These are phyloP conservation scores for Timema cristinae DNA, from an alignment of 2,888 invertebrate species.

Conservation along the genomic window DNA sequence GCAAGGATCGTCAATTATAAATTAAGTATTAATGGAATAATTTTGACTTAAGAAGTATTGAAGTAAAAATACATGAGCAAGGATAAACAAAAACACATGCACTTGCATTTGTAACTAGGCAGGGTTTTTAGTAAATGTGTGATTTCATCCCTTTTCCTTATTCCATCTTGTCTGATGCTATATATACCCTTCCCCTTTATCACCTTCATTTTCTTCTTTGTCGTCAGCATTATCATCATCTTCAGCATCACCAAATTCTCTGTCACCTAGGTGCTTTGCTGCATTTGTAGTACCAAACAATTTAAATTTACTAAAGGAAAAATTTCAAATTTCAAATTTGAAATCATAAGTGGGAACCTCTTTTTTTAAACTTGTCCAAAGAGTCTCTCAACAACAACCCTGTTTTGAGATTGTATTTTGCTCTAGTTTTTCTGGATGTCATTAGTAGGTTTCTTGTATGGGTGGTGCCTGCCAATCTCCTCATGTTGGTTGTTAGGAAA, in stretches of 20 bases:
- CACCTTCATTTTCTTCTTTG: background rate
- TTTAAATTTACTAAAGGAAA: background rate
- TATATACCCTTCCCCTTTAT: too few species aligned
- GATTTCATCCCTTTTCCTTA: background rate
- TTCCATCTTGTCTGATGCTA: background rate
- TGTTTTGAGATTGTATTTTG: background rate
- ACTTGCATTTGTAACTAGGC: background rate
- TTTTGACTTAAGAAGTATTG: too few species aligned
- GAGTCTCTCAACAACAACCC: background rate
- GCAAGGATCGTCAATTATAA: too few species aligned
- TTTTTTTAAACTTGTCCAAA: slow-evolving; percentile 5
- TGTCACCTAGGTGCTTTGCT: background rate
- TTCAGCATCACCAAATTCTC: background rate
- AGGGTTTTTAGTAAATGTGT: background rate
- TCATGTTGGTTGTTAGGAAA: slow-evolving; percentile 7
- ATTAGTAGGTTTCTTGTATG: background rate
- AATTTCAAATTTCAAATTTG: background rate
- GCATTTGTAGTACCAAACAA: background rate
- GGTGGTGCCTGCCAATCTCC: background rate
- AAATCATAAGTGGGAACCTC: background rate
- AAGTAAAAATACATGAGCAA: too few species aligned
- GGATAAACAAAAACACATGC: too few species aligned
- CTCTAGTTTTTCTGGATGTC: background rate
- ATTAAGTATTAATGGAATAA: too few species aligned
- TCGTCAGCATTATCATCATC: background rate